Evolutionary conservation across 1,140 invertebrate species (phyloP).

Genomic region (Vollenhovia emeryi): DNA sequence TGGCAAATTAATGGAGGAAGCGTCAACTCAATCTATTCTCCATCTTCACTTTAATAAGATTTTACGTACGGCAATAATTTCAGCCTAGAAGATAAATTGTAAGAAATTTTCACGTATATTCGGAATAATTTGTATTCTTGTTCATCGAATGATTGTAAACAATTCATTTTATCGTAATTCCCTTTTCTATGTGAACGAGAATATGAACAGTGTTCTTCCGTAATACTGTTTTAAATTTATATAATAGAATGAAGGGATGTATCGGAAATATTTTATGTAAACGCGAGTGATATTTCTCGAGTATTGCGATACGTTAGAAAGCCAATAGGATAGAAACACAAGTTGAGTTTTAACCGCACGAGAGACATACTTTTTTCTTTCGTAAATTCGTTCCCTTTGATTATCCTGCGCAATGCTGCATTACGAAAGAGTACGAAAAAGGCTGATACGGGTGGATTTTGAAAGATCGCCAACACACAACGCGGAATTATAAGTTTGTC

Average conservation of each 20-base stretch:
- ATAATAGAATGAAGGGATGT: not conserved
- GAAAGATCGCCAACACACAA: conserved; percentile 20
- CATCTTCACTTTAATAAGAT: not conserved
- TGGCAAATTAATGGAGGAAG: not conserved
- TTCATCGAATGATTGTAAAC: not conserved
- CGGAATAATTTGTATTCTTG: not conserved
- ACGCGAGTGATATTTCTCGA: not conserved
- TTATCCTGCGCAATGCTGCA: not conserved
- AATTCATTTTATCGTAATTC: not conserved
- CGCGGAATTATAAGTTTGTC: conserved; percentile 27
- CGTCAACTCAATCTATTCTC: not conserved
- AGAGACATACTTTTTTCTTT: conserved; percentile 6
- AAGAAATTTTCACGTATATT: not conserved
- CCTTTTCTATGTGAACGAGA: not conserved
- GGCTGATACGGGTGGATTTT: not conserved
- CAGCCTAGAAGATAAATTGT: not conserved
- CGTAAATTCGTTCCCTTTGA: not conserved
- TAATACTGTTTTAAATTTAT: not conserved
- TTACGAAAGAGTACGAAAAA: conserved; percentile 38
- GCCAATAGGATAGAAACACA: not conserved
- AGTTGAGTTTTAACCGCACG: not conserved
- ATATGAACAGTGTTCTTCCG: not conserved
- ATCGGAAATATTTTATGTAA: not conserved
- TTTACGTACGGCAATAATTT: not conserved
- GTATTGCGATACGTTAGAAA: not conserved